Evolutionary conservation across 2,113 vertebrate species (phyloP).

Genomic region (Willisornis vidua): DNA sequence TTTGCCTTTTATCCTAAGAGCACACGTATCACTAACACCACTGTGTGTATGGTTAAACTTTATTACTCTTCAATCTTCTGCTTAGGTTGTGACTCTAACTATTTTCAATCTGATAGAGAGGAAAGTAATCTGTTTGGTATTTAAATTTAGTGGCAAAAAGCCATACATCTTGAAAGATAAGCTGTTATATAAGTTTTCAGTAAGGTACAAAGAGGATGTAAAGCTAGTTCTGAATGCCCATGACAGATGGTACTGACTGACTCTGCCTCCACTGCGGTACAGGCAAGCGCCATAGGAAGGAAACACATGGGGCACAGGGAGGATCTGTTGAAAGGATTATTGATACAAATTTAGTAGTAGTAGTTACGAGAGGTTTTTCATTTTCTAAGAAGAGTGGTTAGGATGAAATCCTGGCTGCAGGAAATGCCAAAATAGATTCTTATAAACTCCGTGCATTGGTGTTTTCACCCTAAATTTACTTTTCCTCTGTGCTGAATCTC

Average conservation of each 20-base stretch:
- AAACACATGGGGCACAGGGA: neutral
- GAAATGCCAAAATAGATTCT: neutral
- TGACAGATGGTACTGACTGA: neutral
- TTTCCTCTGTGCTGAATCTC: neutral
- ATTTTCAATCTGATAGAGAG: neutral
- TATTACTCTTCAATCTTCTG: neutral
- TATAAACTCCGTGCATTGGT: neutral
- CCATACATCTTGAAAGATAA: neutral
- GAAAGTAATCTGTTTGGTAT: neutral
- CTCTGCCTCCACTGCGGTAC: neutral
- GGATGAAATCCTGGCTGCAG: neutral
- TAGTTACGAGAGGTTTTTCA: neutral
- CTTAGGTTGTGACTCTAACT: neutral
- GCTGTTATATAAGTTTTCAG: neutral
- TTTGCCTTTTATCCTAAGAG: neutral
- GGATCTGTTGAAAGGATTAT: neutral
- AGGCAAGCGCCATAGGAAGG: accelerated
- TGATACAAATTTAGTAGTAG: neutral
- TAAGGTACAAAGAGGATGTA: neutral
- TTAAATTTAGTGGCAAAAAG: constrained; percentile 2
- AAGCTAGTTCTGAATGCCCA: neutral
- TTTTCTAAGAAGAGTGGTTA: neutral
- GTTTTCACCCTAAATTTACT: neutral
- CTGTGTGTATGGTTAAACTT: neutral
- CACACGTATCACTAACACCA: neutral